Percentiles rank a stretch among this genome's conserved stretches.
phyloP scores from a whole-genome alignment of 2,888 invertebrate genomes.

The Oithona nana region DNA sequence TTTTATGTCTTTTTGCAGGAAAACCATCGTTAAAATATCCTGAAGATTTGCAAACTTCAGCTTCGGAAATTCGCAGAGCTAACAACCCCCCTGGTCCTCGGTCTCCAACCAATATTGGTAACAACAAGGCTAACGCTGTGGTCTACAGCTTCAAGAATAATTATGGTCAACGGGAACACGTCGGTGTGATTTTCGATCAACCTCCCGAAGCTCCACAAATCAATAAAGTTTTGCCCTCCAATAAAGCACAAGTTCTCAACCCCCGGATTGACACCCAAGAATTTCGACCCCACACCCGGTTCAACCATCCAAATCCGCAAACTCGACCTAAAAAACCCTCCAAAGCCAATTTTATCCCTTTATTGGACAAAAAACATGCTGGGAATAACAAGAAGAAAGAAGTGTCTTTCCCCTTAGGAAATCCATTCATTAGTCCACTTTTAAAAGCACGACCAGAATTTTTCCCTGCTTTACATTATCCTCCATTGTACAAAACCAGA shows the following conservation, averaged over 20 bases:
- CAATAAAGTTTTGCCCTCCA: background rate
- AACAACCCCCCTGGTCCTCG: background rate
- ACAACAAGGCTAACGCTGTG: constrained; percentile 8
- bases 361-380: background rate
- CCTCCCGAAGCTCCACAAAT: background rate
- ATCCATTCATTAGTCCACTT: background rate
- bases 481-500: background rate
- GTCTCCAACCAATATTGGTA: background rate
- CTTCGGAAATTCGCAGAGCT: background rate
- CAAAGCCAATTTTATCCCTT: background rate
- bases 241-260: background rate
- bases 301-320: background rate
- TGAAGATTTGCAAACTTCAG: background rate
- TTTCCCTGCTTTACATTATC: background rate
- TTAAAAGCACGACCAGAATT: constrained; percentile 8
- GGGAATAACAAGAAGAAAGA: background rate
- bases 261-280: background rate
- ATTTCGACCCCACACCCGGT: background rate
- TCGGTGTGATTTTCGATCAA: constrained; percentile 11
- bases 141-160: constrained; percentile 5
- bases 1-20: too few species aligned
- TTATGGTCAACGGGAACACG: constrained; percentile 1
- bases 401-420: background rate
- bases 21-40: too few species aligned
- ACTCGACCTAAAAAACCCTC: background rate